phyloP scores from a whole-genome alignment of 2,113 vertebrate species.

The Lepidothrix coronata region DNA sequence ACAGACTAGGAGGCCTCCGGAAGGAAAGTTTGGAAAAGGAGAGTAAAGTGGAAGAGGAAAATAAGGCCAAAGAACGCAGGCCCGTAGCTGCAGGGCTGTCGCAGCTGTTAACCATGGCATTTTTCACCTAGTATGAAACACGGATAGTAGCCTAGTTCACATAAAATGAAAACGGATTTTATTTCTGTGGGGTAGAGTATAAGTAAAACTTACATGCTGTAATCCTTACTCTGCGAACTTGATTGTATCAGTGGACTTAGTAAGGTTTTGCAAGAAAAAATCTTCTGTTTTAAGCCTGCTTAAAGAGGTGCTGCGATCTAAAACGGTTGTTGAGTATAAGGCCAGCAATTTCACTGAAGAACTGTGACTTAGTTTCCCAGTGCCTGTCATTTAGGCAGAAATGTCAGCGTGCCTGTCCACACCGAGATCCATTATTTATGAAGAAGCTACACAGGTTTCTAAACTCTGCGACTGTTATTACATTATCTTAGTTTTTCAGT shows the following conservation, averaged over 20 bases:
- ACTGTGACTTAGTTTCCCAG: fast-evolving
- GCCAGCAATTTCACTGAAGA: fast-evolving
- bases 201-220: background rate
- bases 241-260: fast-evolving
- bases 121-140: fast-evolving
- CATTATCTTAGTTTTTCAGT: background rate
- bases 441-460: background rate
- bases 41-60: too few relatives aligned
- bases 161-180: fast-evolving
- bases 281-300: background rate
- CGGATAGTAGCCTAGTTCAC: fast-evolving
- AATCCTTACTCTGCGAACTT: background rate
- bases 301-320: background rate
- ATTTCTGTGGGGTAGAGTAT: background rate
- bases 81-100: background rate
- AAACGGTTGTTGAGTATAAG: fast-evolving
- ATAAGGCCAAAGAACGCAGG: fast-evolving
- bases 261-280: background rate
- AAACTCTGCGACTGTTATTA: fast-evolving
- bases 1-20: background rate
- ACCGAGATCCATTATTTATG: background rate
- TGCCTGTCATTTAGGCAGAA: fast-evolving
- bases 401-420: background rate
- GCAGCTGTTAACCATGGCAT: fast-evolving
- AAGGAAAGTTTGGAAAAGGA: too few relatives aligned